phyloP scores from a whole-genome alignment of 2,113 vertebrate species.

The Capricornis sumatraensis region DNA sequence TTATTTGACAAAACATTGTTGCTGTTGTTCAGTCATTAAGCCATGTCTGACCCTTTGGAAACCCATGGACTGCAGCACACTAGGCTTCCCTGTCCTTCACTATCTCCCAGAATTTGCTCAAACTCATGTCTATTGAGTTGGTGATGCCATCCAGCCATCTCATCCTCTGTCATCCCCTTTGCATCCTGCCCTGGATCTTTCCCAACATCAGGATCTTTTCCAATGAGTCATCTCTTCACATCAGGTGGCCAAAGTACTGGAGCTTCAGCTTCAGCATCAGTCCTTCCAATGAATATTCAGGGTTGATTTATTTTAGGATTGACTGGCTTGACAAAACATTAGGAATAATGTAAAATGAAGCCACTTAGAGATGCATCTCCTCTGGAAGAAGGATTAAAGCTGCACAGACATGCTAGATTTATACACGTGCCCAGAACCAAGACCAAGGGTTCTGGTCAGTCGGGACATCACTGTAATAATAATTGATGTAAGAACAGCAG shows the following conservation, averaged over 20 bases:
- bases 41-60: background rate
- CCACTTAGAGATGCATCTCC: background rate
- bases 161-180: background rate
- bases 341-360: slow-evolving; percentile 23
- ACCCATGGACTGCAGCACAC: background rate
- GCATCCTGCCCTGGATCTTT: background rate
- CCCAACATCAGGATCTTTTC: background rate
- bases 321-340: background rate
- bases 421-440: slow-evolving; percentile 24
- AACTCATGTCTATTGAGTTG: background rate
- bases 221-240: accelerated
- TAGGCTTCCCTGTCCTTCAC: background rate
- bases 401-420: slow-evolving; percentile 68
- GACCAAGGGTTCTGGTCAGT: background rate
- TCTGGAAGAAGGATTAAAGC: slow-evolving; percentile 57
- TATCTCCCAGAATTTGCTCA: background rate
- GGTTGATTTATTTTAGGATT: background rate
- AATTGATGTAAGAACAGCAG: slow-evolving; percentile 10
- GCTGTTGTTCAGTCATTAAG: background rate
- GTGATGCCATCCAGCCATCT: background rate
- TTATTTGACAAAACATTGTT: slow-evolving; percentile 18
- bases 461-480: background rate
- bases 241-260: background rate
- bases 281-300: background rate
- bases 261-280: background rate